Evolutionary conservation across 2,797 vertebrate genomes (phyloP), one percentile per base, ranked within the genome.

Genomic region (Mus minutoides): DNA sequence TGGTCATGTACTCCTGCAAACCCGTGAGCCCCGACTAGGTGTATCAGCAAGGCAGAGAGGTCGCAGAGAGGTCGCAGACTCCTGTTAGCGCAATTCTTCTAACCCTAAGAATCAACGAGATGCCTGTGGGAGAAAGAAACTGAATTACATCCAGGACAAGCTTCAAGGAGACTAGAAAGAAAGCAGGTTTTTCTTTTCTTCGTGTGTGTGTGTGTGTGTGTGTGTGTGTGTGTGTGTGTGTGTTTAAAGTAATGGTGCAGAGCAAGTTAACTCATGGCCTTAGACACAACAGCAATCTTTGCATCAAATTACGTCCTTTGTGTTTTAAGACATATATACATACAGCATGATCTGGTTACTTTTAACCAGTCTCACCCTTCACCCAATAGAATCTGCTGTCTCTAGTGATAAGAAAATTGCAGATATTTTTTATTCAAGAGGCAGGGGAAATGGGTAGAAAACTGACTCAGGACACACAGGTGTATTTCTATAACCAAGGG

Each of bases 221-320:
- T 76, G 12, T 34, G 34, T n/a, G 22, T 64, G 34, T 76, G 16
- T 34, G 34, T n/a, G 22, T 64, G 34, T 76, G 16, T 34, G 34
- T n/a, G 22, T 46, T 58, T 24, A 21, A 46, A 83, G n/a, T 54
- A n/a, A 91, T 17, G n/a, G 11, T 16, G 69, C 82, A 88, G 71
- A 94, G 71, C 2, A 93, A 84, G 21, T 95, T 77, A 92, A 95
- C 87, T 92, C 84, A 34, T 0, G 1, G 85, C 43, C 31, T 64
- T 88, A 91, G 40, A 95, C 49, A 58, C 0, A 0, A 85, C 0
- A 52, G 64, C 22, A 40, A 17, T n/a, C 69, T 46, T 37, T 37
- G 49, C 87, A 43, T 12, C 56, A 46, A 40, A 97, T 43, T 62
- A 96, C 0, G 37, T 76, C 75, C 49, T 88, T 96, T 83, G 67